Conservation (phyloP, 2,888 invertebrate genomes). For the Clivina fossor region DNA sequence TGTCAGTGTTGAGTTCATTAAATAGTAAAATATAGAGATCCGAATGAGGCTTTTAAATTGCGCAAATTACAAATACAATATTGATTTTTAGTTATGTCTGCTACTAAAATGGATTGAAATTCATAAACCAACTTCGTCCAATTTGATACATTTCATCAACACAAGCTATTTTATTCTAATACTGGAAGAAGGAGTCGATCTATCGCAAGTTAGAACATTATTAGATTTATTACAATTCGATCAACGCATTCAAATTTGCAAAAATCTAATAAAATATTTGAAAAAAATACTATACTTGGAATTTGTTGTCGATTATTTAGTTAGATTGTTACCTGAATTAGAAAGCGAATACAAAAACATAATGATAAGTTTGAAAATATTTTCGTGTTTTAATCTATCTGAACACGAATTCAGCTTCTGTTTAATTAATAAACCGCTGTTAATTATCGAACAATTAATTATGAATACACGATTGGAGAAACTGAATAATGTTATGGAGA, state of each 20-base stretch:
- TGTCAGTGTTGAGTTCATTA: no score
- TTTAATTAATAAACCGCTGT: constrained; percentile 68
- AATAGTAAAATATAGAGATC: no score
- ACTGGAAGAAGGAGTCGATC: constrained; percentile 58
- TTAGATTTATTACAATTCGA: constrained; percentile 61
- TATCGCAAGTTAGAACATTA: constrained; percentile 57
- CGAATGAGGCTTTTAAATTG: no score
- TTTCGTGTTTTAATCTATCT: constrained; percentile 60
- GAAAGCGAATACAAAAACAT: constrained; percentile 62
- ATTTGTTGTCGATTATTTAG: constrained; percentile 65
- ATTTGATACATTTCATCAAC: constrained; percentile 55
- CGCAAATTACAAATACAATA: no score
- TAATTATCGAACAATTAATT: constrained; percentile 81
- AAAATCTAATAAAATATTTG: constrained; percentile 64
- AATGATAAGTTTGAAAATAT: constrained; percentile 68
- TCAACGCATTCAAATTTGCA: constrained; percentile 64
- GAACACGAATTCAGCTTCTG: constrained; percentile 65
- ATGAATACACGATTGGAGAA: constrained; percentile 82
- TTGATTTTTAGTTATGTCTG: no score
- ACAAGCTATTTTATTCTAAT: constrained; percentile 60
- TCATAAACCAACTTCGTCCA: constrained; percentile 61
- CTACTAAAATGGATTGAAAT: constrained; percentile 71
- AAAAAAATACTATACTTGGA: constrained; percentile 64
- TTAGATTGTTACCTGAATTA: constrained; percentile 53
- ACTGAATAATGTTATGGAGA: constrained; percentile 63